These are phyloP conservation scores for Pseudanteris insignis DNA, from an alignment of 2,888 invertebrate species.

Conservation along the genomic window DNA sequence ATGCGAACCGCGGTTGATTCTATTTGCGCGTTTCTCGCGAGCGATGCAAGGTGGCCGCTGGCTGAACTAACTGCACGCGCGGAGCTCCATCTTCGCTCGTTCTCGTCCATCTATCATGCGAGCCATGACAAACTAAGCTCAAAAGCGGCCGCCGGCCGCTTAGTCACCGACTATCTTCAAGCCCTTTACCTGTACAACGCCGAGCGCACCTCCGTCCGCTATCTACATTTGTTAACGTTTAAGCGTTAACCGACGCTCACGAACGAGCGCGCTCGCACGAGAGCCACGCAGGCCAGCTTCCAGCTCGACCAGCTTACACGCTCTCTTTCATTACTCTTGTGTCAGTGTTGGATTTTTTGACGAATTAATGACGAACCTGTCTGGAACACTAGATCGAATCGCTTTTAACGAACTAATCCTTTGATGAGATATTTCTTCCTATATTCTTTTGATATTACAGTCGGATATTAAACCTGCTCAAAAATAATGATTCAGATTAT, in stretches of 20 bases:
- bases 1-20: constrained; percentile 30
- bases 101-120: constrained; percentile 65
- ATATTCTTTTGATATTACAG: too few species aligned
- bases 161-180: constrained; percentile 51
- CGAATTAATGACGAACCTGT: constrained; percentile 6
- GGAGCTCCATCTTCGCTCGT: constrained; percentile 26
- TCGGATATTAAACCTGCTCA: too few species aligned
- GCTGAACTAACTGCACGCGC: constrained; percentile 34
- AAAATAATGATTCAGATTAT: too few species aligned
- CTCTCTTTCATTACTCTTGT: constrained; percentile 29
- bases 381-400: too few species aligned
- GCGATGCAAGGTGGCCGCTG: constrained; percentile 49
- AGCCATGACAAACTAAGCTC: constrained; percentile 65
- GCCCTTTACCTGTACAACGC: constrained; percentile 58
- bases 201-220: constrained; percentile 46
- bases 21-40: constrained; percentile 45
- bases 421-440: too few species aligned
- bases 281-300: constrained; percentile 35
- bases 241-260: constrained; percentile 66
- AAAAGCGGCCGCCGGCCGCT: constrained; percentile 64
- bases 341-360: constrained; percentile 6
- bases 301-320: constrained; percentile 14
- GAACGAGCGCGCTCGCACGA: constrained; percentile 46
- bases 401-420: too few species aligned
- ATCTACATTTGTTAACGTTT: constrained; percentile 65